Percentiles rank a stretch among this genome's conserved stretches.
Conservation (phyloP, 1,140 invertebrate genomes). For the Conus ventricosus region DNA sequence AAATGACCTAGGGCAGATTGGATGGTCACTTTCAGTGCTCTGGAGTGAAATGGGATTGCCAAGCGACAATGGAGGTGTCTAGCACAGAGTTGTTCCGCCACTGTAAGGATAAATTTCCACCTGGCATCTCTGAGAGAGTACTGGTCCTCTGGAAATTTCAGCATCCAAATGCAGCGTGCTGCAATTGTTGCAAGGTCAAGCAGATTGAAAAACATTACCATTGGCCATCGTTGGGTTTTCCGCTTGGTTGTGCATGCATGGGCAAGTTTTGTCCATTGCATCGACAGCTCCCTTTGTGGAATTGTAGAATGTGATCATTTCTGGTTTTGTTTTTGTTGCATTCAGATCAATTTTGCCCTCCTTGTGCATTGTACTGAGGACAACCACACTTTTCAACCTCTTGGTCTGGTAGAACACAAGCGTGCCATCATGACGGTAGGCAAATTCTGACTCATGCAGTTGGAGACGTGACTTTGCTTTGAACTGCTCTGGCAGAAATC, state of each 20-base stretch:
- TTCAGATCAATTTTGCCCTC: constrained; percentile 37
- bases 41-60: neutral
- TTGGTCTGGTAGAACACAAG: constrained; percentile 63
- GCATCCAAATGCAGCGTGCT: constrained; percentile 35
- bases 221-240: constrained; percentile 52
- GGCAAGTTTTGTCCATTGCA: constrained; percentile 57
- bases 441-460: constrained; percentile 31
- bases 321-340: constrained; percentile 61
- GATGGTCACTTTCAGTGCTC: neutral
- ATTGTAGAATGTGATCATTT: constrained; percentile 74
- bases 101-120: neutral
- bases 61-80: constrained; percentile 1
- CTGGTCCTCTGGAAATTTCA: constrained; percentile 29
- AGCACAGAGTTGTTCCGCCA: neutral
- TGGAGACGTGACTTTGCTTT: neutral
- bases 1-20: neutral
- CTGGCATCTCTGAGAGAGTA: neutral
- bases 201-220: constrained; percentile 53
- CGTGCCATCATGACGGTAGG: constrained; percentile 55
- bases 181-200: constrained; percentile 47
- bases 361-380: constrained; percentile 69
- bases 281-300: constrained; percentile 75
- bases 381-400: constrained; percentile 60
- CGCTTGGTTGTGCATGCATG: constrained; percentile 44
- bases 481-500: constrained; percentile 29